Evolutionary conservation across 2,888 invertebrate species (phyloP), one percentile per base, ranked within the genome.

Genomic region (Anaspis maculata): DNA sequence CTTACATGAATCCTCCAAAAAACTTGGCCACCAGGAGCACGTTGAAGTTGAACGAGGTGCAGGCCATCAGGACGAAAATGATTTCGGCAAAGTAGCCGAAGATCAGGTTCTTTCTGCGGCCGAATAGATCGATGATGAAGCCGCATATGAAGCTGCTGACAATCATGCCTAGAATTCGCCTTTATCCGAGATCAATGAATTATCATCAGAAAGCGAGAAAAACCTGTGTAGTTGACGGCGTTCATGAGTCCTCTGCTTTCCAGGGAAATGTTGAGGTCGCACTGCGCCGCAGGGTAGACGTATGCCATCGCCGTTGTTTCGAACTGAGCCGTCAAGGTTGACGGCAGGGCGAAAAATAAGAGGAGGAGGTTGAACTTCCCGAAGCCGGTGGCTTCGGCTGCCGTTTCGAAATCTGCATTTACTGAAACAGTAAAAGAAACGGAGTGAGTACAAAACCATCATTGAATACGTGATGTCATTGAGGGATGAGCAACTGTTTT

Each of bases 131-230:
- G 0, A 82, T 77, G 3, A 83, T 57, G 53, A 77, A 81, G 1
- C 85, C 84, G 85, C 85, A 85, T 3, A 82, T 42, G 55, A 82
- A 70, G 1, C 80, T 78, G 13, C 83, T 81, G 1, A 72, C 67
- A 43, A 80, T 76, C 81, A 85, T 85, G 13, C 83, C 85, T 82
- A 56, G 1, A 52, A 51, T n/a, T n/a, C n/a, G n/a, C n/a, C n/a
- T n/a, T n/a, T n/a, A n/a, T n/a, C n/a, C n/a, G n/a, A n/a, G n/a
- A n/a, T n/a, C n/a, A n/a, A n/a, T n/a, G n/a, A n/a, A n/a, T n/a
- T n/a, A n/a, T n/a, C n/a, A n/a, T n/a, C n/a, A n/a, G n/a, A n/a
- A n/a, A n/a, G n/a, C n/a, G n/a, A n/a, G n/a, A n/a, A n/a, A n/a
- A n/a, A n/a, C n/a, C n/a, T n/a, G n/a, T 19, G 19, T 19, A 19